Evolutionary conservation across 2,888 invertebrate species (phyloP), one percentile per base, ranked within the genome.

Genomic region (Limnephilus marmoratus): DNA sequence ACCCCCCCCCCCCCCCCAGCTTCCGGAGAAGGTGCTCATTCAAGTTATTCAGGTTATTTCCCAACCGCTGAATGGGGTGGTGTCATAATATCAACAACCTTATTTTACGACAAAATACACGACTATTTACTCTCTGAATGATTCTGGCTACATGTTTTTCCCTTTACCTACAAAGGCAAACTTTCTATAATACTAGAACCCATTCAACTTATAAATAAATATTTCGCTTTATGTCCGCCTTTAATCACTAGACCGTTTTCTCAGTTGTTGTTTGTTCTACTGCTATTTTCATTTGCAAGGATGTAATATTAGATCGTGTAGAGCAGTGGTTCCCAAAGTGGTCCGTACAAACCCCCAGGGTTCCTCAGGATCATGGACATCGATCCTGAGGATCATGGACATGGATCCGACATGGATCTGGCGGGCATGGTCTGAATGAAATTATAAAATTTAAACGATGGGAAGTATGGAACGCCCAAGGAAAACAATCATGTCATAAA

Each of bases 21-120:
- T 68, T n/a, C 68, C 24, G 7, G 29, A 7, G 86, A 37, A 29
- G n/a, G 41, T n/a, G 24, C 45, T 86, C 86, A 86, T 86, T 45
- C 45, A 86, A 86, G 49, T 86, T 37, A 37, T 37, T 37, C 37
- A 37, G 37, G 37, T 37, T 86, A n/a, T 86, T 86, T 45, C 86
- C 45, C 45, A 29, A 29, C 86, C 41, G 49, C n/a, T 86, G 29
- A 86, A 45, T 86, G 37, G 37, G 37, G 45, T 41, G 86, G 45
- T 68, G 68, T 68, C 68, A 68, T 68, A 24, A 68, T 68, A 68
- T 68, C 68, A 68, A 68, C 68, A 68, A 24, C 68, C 68, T 68
- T 68, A 24, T 68, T 68, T 68, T 68, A 68, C 68, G n/a, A 68
- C 24, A 68, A 68, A 53, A 68, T 68, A 24, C 68, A 68, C 68